phyloP scores from a whole-genome alignment of 2,888 invertebrate species.

The Diadegma fenestrale region DNA sequence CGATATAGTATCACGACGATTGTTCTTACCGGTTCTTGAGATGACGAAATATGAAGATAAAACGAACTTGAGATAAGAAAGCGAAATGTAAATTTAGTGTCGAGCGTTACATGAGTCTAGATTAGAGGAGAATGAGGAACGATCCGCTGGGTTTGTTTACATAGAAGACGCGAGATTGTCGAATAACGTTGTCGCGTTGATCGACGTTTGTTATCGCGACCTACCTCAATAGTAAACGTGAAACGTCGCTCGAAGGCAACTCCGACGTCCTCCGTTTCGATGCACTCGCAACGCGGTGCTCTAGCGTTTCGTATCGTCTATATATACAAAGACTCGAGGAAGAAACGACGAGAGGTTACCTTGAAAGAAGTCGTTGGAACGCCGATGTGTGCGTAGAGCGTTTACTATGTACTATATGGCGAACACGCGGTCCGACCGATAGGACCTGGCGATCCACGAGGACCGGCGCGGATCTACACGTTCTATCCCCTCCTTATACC shows the following conservation, averaged over 20 bases:
- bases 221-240: constrained; percentile 53
- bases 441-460: constrained; percentile 64
- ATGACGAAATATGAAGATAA: background rate
- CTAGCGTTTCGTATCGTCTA: constrained; percentile 7
- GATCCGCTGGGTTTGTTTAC: background rate
- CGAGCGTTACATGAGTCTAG: background rate
- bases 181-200: constrained; percentile 41
- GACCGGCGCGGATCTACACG: constrained; percentile 61
- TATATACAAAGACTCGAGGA: constrained; percentile 28
- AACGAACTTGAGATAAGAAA: background rate
- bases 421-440: constrained; percentile 49
- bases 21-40: background rate
- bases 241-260: constrained; percentile 36
- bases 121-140: background rate
- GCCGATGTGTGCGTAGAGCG: constrained; percentile 46
- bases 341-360: constrained; percentile 45
- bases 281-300: constrained; percentile 50
- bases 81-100: background rate
- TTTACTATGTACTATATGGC: constrained; percentile 39
- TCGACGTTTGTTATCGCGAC: constrained; percentile 57
- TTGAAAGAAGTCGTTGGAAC: constrained; percentile 48
- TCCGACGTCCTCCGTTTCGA: constrained; percentile 54
- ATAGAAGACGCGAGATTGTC: background rate
- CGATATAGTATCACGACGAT: background rate
- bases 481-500: constrained; percentile 48